Base-by-base conservation (phyloP, 2,888 invertebrate genomes). In the Pandemis corylana region DNA sequence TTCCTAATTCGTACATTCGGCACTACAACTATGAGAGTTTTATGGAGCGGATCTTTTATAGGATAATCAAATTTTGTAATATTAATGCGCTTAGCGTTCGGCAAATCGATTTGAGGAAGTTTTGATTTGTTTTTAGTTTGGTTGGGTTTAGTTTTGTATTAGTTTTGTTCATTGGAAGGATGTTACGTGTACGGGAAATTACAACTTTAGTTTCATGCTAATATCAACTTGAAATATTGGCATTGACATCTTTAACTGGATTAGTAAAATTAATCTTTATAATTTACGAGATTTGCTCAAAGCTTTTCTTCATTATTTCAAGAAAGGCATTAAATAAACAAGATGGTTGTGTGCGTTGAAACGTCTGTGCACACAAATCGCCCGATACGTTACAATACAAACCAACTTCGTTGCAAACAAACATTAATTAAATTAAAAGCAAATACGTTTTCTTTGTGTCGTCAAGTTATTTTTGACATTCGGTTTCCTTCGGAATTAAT, bases 11-110 rank as follows among this genome's bases (percentile, higher is more conserved):
- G 93, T 90, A 92, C 89, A 88, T 90, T 92, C 89, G 90, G 88
- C 85, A 87, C 84, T 88, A 89, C 88, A 89, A 93, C 92, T 93
- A 93, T 88, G 90, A 87, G 87, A 90, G 90, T 94, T 94, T 94
- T 94, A 93, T 94, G 91, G 90, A 87, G 87, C 89, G 92, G 92
- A 90, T 93, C 93, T 94, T 94, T 94, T 93, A 94, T 92, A 89
- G 91, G 92, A 94, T 94, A 94, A 94, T 94, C 93, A 94, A 94
- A 94, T 94, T 94, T 93, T 93, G 92, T 91, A 90, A 90, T 93
- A 93, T 93, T 93, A 94, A 94, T 93, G 92, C 88, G 82, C 86
- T 87, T 89, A 89, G 86, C 82, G 87, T 85, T 85, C 85, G 86
- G 82, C 88, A 59, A 87, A 91, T 93, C 89, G 92, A 91, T 92